Base-by-base conservation (phyloP, 1,140 invertebrate genomes). In the Helicoverpa armigera region DNA sequence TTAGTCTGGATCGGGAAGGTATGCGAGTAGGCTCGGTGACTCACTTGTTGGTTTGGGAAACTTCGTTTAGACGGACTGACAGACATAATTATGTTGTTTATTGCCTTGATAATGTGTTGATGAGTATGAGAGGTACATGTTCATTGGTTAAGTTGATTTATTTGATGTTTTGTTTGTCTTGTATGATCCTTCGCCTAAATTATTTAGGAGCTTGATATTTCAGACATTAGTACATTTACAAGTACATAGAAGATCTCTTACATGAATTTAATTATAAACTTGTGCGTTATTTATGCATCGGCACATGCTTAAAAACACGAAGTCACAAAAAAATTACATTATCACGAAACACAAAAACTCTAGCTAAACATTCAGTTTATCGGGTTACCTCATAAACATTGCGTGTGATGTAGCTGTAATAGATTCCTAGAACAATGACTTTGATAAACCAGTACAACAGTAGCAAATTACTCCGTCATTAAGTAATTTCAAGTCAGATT, bases 1-100 rank as follows among this genome's bases (percentile, higher is more conserved):
- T 61, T 14, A 61, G 58, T 61, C 58, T 61, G 58, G 58, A 29
- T 61, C 13, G 58, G 58, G 23, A 60, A 83, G 67, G 82, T 81
- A 81, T 83, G 82, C 75, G 82, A 16, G 18, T 56, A 60, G 53
- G 72, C 70, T 31, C 51, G 60, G 81, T 81, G 82, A 83, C 79
- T 81, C 82, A 81, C 78, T 58, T 60, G 61, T 76, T 76, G 78
- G 63, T 82, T 60, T 69, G 51, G 76, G 35, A 53, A n/a, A 48
- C 29, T 79, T 53, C 51, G 29, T 43, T 74, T 67, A 50, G 63
- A 77, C 23, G 53, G 43, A 75, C 16, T 23, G 43, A 76, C 31
- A 35, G 54, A 80, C 35, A 60, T 60, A 61, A 72, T 51, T 50
- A 48, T 51, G 53, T 79, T 54, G 51, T 72, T 61, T 61, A 73